Evolutionary conservation across 2,888 invertebrate species (phyloP).

Genomic region (Ametastegia equiseti): DNA sequence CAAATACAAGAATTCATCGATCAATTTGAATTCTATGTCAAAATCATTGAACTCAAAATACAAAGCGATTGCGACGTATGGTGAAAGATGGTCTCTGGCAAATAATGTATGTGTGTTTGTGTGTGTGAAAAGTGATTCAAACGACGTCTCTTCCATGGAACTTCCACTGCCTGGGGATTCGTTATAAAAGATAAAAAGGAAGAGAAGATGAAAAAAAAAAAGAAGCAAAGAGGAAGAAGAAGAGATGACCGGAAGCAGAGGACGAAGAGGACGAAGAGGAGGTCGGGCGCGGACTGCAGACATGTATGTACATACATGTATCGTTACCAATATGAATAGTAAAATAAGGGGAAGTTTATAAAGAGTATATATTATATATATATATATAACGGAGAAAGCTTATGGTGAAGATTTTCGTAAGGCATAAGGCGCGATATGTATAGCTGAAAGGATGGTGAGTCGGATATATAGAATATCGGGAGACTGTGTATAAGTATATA

Average conservation of each 20-base stretch:
- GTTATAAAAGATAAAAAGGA: conserved; percentile 46
- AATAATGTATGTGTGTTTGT: neutral
- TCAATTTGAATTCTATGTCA: too few species aligned
- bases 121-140: conserved; percentile 3
- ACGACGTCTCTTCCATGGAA: neutral
- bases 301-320: neutral
- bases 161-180: neutral
- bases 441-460: conserved; percentile 39
- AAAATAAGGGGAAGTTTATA: conserved; percentile 12
- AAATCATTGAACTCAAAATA: too few species aligned
- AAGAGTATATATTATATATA: too few species aligned
- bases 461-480: conserved; percentile 48
- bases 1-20: too few species aligned
- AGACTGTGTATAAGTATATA: conserved; percentile 58
- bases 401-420: conserved; percentile 35
- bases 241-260: too few species aligned
- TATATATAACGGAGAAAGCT: conserved; percentile 34
- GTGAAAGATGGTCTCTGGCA: neutral
- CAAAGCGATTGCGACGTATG: too few species aligned
- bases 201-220: neutral
- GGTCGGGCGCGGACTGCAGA: conserved; percentile 14
- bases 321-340: neutral
- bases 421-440: conserved; percentile 42
- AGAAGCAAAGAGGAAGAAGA: conserved; percentile 52
- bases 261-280: conserved; percentile 31